phyloP scores from a whole-genome alignment of 2,797 vertebrate species.

The Spizella passerina region DNA sequence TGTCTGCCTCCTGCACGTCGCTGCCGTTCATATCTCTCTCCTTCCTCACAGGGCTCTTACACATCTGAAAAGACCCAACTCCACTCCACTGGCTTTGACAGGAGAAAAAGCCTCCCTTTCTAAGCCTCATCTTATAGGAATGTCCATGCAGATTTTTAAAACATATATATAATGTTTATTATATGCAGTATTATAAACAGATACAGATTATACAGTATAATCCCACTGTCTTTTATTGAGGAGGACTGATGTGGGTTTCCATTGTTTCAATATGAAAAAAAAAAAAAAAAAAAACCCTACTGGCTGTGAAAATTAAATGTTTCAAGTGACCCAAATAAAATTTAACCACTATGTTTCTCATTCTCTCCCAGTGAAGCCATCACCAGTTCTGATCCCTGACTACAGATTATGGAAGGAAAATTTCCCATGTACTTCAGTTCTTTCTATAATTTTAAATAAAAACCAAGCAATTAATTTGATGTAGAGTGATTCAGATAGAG shows the following conservation, averaged over 20 bases:
- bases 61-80: background rate
- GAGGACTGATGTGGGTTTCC: background rate
- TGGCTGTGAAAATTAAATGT: conserved; percentile 36
- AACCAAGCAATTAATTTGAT: background rate
- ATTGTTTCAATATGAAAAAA: conserved; percentile 6
- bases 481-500: background rate
- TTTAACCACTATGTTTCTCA: background rate
- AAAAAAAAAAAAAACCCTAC: background rate
- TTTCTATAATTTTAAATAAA: background rate
- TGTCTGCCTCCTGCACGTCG: background rate
- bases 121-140: background rate
- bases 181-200: too few species aligned
- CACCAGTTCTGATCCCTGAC: background rate
- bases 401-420: background rate
- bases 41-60: background rate
- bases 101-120: background rate
- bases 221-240: background rate
- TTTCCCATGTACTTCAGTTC: background rate
- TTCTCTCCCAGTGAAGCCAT: background rate
- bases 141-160: background rate
- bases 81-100: background rate
- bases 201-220: background rate
- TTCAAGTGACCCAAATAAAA: conserved; percentile 49
- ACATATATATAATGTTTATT: background rate
- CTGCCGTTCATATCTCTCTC: background rate